These are phyloP conservation scores for Norana najaformis DNA, from an alignment of 2,888 invertebrate genomes.

Conservation along the genomic window DNA sequence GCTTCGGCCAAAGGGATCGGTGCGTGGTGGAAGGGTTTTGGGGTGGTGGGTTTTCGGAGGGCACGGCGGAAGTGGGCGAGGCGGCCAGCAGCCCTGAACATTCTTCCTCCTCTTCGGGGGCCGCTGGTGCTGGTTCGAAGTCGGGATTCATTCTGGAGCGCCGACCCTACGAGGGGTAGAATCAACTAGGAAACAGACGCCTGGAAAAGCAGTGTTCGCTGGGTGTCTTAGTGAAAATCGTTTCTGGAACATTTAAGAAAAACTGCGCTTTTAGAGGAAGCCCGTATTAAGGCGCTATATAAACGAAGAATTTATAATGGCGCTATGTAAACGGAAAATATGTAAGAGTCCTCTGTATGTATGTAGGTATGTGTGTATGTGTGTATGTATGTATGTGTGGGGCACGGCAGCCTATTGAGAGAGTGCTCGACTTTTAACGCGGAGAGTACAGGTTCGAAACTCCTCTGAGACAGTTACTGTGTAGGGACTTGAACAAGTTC, in stretches of 20 bases:
- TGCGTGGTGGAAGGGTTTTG: neutral
- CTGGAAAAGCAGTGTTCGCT: neutral
- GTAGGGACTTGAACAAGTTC: no score
- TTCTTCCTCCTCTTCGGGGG: neutral
- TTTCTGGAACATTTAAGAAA: neutral
- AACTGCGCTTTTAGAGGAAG: neutral
- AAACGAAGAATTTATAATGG: no score
- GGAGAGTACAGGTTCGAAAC: no score
- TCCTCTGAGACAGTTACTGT: no score
- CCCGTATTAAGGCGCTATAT: no score
- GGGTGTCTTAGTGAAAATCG: no score
- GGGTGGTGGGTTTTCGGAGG: neutral
- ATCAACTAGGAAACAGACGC: neutral
- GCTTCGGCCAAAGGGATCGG: constrained; percentile 77
- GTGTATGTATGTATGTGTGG: no score
- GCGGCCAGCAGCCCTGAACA: neutral
- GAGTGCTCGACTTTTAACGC: no score
- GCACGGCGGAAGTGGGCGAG: neutral
- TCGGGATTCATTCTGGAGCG: neutral
- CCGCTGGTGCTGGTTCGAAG: neutral
- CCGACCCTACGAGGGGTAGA: neutral
- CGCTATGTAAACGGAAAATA: no score
- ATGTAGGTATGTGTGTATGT: neutral
- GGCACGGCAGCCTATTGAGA: no score
- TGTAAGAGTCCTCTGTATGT: no score